These are phyloP conservation scores for Ctenomys sociabilis DNA, from an alignment of 2,113 vertebrate genomes.

Conservation along the genomic window DNA sequence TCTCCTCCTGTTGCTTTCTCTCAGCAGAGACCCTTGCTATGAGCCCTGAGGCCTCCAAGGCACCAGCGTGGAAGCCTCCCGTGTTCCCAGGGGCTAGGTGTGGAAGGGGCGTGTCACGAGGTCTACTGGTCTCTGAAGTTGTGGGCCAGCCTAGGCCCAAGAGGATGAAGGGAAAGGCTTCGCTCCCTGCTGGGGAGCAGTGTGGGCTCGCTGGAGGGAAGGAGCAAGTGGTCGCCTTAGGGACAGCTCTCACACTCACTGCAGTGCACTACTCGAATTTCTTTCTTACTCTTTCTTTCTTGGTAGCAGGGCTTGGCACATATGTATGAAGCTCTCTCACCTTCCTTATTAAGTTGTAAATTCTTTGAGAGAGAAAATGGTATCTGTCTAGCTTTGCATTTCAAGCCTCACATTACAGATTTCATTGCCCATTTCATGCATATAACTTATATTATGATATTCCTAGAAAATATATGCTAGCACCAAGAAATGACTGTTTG, in stretches of 20 bases:
- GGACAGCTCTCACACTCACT: neutral
- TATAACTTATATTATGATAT: conserved; percentile 8
- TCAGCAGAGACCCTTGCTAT: neutral
- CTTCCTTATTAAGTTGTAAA: neutral
- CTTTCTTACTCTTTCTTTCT: neutral
- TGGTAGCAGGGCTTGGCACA: neutral
- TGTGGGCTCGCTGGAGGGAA: neutral
- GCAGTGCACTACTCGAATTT: neutral
- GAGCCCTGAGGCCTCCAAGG: neutral
- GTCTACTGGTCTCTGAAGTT: neutral
- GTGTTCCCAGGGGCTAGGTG: neutral
- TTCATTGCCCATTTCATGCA: neutral
- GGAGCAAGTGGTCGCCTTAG: neutral
- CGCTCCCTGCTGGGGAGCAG: neutral
- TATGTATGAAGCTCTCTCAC: neutral
- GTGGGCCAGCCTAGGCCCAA: neutral
- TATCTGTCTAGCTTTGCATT: neutral
- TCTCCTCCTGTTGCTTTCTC: neutral
- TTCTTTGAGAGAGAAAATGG: neutral
- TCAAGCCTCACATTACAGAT: neutral
- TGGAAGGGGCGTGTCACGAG: neutral
- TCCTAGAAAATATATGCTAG: neutral
- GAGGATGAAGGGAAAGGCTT: neutral
- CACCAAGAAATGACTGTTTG: neutral
- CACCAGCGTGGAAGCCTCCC: neutral